Percentiles rank a stretch among this genome's conserved stretches.
Conservation (phyloP, 2,888 invertebrate genomes). For the Phytoseiulus persimilis region DNA sequence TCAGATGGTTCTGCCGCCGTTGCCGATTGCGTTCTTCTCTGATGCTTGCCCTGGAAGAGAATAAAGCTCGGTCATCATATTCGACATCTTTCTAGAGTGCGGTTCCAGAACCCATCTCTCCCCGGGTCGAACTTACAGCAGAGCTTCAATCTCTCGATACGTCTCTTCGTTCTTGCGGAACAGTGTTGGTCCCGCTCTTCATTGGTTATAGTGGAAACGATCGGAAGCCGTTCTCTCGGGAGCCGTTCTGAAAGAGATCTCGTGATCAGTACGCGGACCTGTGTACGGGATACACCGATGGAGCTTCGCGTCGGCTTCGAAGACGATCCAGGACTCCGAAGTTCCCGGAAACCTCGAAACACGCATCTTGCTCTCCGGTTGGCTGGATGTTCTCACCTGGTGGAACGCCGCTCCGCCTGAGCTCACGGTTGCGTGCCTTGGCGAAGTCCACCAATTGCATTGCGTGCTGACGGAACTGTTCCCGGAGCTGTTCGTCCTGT, state of each 20-base stretch:
- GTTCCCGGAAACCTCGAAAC: background rate
- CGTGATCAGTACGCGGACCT: background rate
- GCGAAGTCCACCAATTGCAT: conserved; percentile 8
- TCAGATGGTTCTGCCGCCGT: background rate
- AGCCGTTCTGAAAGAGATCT: background rate
- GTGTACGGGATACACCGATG: too few relatives aligned
- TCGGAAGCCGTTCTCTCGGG: background rate
- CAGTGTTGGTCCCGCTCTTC: background rate
- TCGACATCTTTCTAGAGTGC: too few relatives aligned
- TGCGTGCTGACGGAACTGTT: conserved; percentile 8
- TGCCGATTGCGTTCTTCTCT: background rate
- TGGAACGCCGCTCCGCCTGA: background rate
- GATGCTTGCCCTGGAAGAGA: background rate
- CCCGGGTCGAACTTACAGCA: background rate
- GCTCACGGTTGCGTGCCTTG: background rate
- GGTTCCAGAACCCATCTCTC: background rate
- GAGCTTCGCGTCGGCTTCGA: too few relatives aligned
- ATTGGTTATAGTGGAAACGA: background rate
- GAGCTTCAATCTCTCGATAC: background rate
- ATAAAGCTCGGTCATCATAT: background rate
- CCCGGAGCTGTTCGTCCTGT: conserved; percentile 10
- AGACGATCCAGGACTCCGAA: too few relatives aligned
- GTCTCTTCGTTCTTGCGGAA: background rate
- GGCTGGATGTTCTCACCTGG: background rate
- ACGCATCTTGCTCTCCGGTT: background rate